A percentile compares a stretch with the other conserved stretches of the same genome.
Evolutionary conservation across 2,113 vertebrate genomes (phyloP).

Genomic region (Colinus virginianus): DNA sequence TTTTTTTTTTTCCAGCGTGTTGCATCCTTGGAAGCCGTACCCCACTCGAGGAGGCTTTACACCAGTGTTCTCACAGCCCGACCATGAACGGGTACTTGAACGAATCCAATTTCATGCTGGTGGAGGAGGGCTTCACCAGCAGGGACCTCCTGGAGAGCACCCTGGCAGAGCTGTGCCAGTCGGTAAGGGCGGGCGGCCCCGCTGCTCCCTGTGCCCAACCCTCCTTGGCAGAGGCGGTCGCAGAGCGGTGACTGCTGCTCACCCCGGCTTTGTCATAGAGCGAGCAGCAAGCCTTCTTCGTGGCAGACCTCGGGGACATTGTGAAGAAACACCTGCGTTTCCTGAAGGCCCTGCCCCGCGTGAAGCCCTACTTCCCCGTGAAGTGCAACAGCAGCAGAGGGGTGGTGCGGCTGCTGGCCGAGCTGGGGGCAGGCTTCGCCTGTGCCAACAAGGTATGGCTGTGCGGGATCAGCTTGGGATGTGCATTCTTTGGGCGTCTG

Average conservation of each 20-base stretch:
- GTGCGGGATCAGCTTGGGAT: neutral
- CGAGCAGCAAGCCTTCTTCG: conserved; percentile 71
- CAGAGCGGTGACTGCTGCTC: neutral
- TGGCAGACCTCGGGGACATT: conserved; percentile 81
- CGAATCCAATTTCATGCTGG: conserved; percentile 79
- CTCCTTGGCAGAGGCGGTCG: accelerated
- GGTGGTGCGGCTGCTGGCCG: conserved; percentile 79
- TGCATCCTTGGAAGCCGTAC: conserved; percentile 40
- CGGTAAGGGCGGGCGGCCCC: conserved; percentile 18
- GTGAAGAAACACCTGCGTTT: conserved; percentile 80
- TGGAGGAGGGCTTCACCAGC: conserved; percentile 83
- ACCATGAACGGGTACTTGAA: conserved; percentile 77
- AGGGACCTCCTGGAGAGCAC: conserved; percentile 80
- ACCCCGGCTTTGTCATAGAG: conserved; percentile 50
- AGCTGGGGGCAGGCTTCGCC: conserved; percentile 82
- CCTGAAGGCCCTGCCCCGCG: conserved; percentile 79
- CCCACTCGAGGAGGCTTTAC: neutral
- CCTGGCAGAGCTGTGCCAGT: conserved; percentile 71
- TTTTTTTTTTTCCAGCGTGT: conserved; percentile 23
- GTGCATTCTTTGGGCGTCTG: neutral
- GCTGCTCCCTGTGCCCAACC: neutral
- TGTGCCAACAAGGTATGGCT: conserved; percentile 80
- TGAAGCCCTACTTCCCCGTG: conserved; percentile 78
- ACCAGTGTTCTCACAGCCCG: neutral
- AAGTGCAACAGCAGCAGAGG: conserved; percentile 81